phyloP scores from a whole-genome alignment of 2,113 vertebrate genomes.

The Saimiri boliviensis region DNA sequence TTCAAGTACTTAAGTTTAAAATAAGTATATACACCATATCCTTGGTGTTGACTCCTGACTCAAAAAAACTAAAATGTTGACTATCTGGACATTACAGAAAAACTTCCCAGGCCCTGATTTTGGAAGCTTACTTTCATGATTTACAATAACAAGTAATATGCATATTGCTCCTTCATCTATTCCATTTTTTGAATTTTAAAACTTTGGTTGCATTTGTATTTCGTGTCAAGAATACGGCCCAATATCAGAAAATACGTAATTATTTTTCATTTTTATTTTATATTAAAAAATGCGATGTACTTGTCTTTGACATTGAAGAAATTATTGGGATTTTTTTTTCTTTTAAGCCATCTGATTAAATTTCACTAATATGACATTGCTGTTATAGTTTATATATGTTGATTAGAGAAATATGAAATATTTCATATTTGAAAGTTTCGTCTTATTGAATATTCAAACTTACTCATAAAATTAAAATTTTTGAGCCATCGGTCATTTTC shows the following conservation, averaged over 20 bases:
- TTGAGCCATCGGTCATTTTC: not conserved
- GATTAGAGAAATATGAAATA: not conserved
- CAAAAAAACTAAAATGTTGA: not conserved
- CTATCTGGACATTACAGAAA: not conserved
- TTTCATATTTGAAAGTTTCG: not conserved
- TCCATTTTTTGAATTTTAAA: not conserved
- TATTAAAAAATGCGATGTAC: not conserved
- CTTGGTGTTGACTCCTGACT: not conserved
- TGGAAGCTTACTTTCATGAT: not conserved
- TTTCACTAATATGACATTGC: not conserved
- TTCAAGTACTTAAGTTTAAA: conserved; percentile 44
- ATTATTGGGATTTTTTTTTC: not conserved
- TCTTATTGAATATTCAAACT: not conserved
- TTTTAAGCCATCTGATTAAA: not conserved
- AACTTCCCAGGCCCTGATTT: not conserved
- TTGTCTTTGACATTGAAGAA: not conserved
- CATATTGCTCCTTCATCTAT: not conserved
- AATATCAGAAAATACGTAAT: not conserved
- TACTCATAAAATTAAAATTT: not conserved
- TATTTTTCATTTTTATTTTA: not conserved
- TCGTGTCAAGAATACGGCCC: not conserved
- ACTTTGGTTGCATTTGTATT: conserved; percentile 16
- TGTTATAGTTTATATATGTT: not conserved
- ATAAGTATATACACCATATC: not conserved
- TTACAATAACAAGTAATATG: not conserved